phyloP scores from a whole-genome alignment of 2,113 vertebrate genomes.

The Datnioides undecimradiatus region DNA sequence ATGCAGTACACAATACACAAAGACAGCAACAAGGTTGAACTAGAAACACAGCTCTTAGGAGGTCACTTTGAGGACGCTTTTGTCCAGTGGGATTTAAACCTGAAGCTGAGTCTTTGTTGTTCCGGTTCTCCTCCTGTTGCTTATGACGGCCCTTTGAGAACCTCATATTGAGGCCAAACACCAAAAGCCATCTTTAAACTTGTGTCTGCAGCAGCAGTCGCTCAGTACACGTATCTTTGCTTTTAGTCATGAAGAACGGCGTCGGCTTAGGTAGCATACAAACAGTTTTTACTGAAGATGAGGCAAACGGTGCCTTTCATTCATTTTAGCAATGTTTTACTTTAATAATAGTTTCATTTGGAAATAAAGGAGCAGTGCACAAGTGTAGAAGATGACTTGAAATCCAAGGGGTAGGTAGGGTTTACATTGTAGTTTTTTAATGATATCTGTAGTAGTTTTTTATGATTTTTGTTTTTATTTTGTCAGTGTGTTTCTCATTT shows the following conservation, averaged over 20 bases:
- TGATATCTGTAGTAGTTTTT: too few species aligned
- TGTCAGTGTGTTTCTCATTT: neutral
- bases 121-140: neutral
- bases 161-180: neutral
- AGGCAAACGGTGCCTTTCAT: neutral
- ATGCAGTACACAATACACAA: neutral
- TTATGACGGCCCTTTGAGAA: neutral
- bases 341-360: neutral
- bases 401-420: neutral
- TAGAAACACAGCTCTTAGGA: neutral
- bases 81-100: conserved; percentile 7
- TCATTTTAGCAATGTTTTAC: neutral
- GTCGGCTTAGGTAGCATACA: neutral
- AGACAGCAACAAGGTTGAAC: neutral
- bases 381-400: neutral
- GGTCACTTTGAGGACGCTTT: neutral
- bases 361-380: neutral
- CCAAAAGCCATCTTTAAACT: neutral
- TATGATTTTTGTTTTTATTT: neutral
- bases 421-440: neutral
- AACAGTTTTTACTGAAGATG: neutral
- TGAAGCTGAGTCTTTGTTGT: neutral
- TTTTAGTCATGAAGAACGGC: neutral
- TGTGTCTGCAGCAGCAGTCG: neutral
- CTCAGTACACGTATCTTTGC: neutral